Conservation (phyloP, 2,797 vertebrate species). For the Mormyrops attenuatus region DNA sequence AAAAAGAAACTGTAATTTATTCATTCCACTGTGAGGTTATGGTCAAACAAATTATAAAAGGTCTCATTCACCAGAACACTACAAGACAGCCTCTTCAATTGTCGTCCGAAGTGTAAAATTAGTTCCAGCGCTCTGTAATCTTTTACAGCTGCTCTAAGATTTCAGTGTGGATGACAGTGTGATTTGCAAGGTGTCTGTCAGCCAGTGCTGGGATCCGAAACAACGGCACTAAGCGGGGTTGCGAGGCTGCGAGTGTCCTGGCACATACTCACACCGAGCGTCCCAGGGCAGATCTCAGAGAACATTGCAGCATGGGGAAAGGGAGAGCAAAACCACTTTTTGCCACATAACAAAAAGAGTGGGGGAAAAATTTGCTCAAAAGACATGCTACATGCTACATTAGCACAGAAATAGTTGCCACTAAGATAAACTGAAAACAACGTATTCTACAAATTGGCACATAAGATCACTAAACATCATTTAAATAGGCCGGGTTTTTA, state of each 20-base stretch:
- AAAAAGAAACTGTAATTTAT: constrained; percentile 1
- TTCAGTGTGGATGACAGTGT: constrained; percentile 14
- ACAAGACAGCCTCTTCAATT: constrained; percentile 14
- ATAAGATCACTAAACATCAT: not conserved
- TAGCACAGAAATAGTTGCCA: not conserved
- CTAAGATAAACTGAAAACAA: not conserved
- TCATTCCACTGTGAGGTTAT: constrained; percentile 5
- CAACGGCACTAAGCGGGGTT: not conserved
- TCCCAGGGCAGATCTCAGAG: not conserved
- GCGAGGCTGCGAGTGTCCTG: not conserved
- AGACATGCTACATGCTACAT: not conserved
- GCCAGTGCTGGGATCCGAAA: not conserved
- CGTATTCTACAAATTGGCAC: not conserved
- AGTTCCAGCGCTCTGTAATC: constrained; percentile 14
- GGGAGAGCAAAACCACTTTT: not conserved
- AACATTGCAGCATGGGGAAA: not conserved
- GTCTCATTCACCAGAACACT: not conserved
- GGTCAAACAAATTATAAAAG: constrained; percentile 12
- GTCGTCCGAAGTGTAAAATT: constrained; percentile 17
- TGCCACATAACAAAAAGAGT: not conserved
- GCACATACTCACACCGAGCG: not conserved
- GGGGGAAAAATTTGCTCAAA: not conserved
- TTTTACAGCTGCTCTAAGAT: constrained; percentile 15
- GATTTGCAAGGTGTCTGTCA: not conserved
- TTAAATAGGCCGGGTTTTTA: not conserved